Percentiles rank a stretch among this genome's conserved stretches.
phyloP scores from a whole-genome alignment of 2,113 vertebrate genomes.

The Spermophilus dauricus region DNA sequence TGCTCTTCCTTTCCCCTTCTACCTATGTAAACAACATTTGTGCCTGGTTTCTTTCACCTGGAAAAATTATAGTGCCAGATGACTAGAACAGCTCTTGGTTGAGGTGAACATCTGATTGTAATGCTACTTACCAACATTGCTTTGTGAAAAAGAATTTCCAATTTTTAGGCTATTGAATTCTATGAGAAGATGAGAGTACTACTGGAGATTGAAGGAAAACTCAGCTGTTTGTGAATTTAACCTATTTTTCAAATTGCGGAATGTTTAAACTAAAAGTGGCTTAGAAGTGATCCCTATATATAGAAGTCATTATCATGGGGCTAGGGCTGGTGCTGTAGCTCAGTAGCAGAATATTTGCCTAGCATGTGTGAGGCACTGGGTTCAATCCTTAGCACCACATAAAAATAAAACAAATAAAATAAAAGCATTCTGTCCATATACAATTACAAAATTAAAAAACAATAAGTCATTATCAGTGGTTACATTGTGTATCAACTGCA shows the following conservation, averaged over 20 bases:
- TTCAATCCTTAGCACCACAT: no score
- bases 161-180: not conserved
- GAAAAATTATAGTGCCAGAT: not conserved
- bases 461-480: not conserved
- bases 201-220: not conserved
- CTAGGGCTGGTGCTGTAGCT: no score
- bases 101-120: not conserved
- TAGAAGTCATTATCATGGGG: not conserved
- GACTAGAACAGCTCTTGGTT: not conserved
- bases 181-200: not conserved
- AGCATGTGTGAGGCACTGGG: no score
- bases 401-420: no score
- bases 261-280: not conserved
- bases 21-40: not conserved
- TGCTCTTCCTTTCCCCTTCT: not conserved
- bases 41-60: not conserved
- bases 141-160: not conserved
- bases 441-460: no score
- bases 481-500: not conserved
- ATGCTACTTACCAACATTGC: not conserved
- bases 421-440: no score
- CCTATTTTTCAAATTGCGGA: not conserved
- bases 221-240: not conserved
- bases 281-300: not conserved
- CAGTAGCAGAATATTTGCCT: no score